Evolutionary conservation across 64 coral and sea anemone genomes (phyloP), one percentile per base, ranked within the genome.

Genomic region (Dendronephthya gigantea): DNA sequence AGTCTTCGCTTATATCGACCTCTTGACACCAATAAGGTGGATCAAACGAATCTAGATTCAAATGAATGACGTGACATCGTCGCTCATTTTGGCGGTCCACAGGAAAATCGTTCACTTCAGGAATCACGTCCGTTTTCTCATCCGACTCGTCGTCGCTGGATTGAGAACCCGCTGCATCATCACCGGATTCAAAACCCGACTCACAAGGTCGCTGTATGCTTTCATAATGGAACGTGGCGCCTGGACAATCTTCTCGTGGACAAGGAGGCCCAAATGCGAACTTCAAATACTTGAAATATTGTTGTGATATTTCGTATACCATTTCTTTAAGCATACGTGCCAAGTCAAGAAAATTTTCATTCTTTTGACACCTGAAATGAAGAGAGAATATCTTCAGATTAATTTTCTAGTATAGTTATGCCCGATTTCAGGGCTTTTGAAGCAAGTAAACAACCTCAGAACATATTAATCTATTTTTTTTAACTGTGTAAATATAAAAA

Each of bases 241-340:
- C 72, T 36, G 4, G 72, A 39, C 72, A 79, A 36, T 35, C 22
- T 79, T 34, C 72, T 16, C 29, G 9, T 12, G 72, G 72, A 79
- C 72, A 79, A 17, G 72, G 72, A 16, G 72, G 72, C 11, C 72
- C 72, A 79, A 36, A 39, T 34, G 36, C 36, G 8, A 79, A 79
- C 72, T 79, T 79, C 72, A 79, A 79, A 19, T 36, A 79, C 28
- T 79, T 79, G 72, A 79, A 79, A 34, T 79, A 79, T 79, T 79
- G 72, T 33, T 79, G 72, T 9, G 30, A 79, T 33, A 79, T 79
- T 79, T 79, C 32, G 32, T 35, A 28, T 29, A 79, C 36, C 29
- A 36, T 34, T 79, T 15, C 22, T 12, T 36, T 39, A 2, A 79
- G 17, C 2, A 36, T 34, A 79, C 29, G 13, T 2, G 72, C 72